phyloP scores from a whole-genome alignment of 2,888 invertebrate genomes.

The Campoplex capitator region DNA sequence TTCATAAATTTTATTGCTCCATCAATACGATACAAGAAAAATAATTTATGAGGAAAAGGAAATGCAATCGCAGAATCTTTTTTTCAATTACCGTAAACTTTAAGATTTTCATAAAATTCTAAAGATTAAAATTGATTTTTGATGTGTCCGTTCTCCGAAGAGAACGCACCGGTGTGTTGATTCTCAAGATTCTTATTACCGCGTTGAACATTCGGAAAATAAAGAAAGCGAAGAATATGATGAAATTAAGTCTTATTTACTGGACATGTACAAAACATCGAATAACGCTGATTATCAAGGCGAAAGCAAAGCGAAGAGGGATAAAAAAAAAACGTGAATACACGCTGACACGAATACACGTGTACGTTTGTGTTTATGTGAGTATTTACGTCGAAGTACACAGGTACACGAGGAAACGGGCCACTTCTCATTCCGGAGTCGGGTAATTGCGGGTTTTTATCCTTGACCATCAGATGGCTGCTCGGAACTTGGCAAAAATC shows the following conservation, averaged over 20 bases:
- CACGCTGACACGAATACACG: background rate
- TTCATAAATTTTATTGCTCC: background rate
- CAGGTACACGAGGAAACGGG: slow-evolving; percentile 16
- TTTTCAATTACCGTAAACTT: background rate
- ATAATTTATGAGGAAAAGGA: background rate
- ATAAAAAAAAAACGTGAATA: slow-evolving; percentile 23
- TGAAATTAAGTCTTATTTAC: slow-evolving; percentile 26
- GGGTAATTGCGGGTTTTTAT: slow-evolving; percentile 52
- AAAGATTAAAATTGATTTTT: background rate
- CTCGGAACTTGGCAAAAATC: slow-evolving; percentile 48
- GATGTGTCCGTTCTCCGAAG: background rate
- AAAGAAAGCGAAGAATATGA: background rate
- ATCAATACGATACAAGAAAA: background rate
- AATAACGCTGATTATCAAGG: slow-evolving; percentile 27
- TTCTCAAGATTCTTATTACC: background rate
- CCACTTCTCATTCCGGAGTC: slow-evolving; percentile 20
- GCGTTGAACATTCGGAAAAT: background rate
- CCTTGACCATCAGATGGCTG: slow-evolving; percentile 23
- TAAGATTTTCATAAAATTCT: background rate
- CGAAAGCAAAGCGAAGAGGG: slow-evolving; percentile 25
- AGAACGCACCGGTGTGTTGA: background rate
- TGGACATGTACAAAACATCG: slow-evolving; percentile 31
- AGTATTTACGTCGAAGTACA: background rate
- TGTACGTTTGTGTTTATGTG: background rate
- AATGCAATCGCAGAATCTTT: background rate